phyloP scores from a whole-genome alignment of 2,888 invertebrate genomes.

The Aphodius granarius region DNA sequence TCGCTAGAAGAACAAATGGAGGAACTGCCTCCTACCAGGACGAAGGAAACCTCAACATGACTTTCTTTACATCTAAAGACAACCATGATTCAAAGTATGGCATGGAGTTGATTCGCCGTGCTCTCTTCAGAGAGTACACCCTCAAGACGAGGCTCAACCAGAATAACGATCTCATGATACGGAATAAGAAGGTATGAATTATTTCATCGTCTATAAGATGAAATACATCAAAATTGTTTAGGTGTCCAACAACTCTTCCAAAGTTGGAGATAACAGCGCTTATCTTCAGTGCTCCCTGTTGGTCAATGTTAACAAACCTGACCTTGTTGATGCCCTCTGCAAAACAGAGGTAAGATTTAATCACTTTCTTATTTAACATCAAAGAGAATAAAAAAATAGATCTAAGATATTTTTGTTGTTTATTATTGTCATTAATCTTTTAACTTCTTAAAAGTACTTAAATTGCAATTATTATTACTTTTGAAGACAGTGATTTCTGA shows the following conservation, averaged over 20 bases:
- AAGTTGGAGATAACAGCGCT: conserved; percentile 83
- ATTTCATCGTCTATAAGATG: neutral
- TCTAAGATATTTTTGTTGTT: neutral
- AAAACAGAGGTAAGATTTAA: conserved; percentile 68
- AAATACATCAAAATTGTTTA: conserved; percentile 46
- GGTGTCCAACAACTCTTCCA: conserved; percentile 96
- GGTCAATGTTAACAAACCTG: conserved; percentile 79
- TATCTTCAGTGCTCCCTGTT: conserved; percentile 98
- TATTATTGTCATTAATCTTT: too few relatives aligned
- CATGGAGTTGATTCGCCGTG: conserved; percentile 80
- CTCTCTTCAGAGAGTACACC: conserved; percentile 80
- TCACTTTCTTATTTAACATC: neutral
- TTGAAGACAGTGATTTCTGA: too few relatives aligned
- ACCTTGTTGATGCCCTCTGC: conserved; percentile 71
- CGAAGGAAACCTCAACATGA: conserved; percentile 86
- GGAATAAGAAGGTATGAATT: conserved; percentile 73
- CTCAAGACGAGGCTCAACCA: conserved; percentile 48
- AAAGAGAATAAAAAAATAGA: neutral
- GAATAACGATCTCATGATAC: conserved; percentile 72
- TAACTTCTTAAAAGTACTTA: too few relatives aligned
- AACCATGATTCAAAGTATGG: conserved; percentile 85
- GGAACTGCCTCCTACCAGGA: conserved; percentile 97
- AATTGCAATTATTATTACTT: too few relatives aligned
- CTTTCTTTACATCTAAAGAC: conserved; percentile 84
- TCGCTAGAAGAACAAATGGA: conserved; percentile 90